Percentiles rank a stretch among this genome's conserved stretches.
phyloP scores from a whole-genome alignment of 2,888 invertebrate species.

The Drosophila incognita region DNA sequence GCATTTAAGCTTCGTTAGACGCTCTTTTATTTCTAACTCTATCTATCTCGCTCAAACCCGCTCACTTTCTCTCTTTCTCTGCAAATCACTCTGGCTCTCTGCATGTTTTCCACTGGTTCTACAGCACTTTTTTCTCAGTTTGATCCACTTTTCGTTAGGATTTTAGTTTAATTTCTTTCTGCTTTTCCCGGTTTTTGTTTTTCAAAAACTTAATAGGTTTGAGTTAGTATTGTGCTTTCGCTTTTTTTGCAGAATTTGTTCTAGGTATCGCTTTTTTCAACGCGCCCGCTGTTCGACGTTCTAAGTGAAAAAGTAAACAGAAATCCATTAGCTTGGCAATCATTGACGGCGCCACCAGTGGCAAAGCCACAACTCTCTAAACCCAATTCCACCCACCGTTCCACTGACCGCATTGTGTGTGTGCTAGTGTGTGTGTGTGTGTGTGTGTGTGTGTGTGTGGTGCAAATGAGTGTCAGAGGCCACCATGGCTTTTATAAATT shows the following conservation, averaged over 20 bases:
- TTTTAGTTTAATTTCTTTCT: conserved; percentile 77
- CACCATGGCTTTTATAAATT: conserved; percentile 73
- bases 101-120: conserved; percentile 18
- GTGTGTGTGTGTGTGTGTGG: conserved; percentile 8
- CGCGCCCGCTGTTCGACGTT: conserved; percentile 43
- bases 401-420: conserved; percentile 9
- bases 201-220: conserved; percentile 12
- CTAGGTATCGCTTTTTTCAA: conserved; percentile 31
- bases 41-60: background rate
- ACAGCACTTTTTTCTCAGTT: conserved; percentile 47
- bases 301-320: conserved; percentile 83
- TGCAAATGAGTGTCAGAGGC: conserved; percentile 45
- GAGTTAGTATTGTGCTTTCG: conserved; percentile 70
- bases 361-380: conserved; percentile 10
- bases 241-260: conserved; percentile 71
- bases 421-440: conserved; percentile 3
- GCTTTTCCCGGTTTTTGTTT: conserved; percentile 49
- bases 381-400: conserved; percentile 1
- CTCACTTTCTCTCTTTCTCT: background rate
- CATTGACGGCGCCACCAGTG: conserved; percentile 75
- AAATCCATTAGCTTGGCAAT: conserved; percentile 83
- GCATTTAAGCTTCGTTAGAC: conserved; percentile 1
- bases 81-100: too few species aligned
- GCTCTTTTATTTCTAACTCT: background rate
- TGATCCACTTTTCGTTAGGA: conserved; percentile 74